Evolutionary conservation across 2,888 invertebrate genomes (phyloP).

Genomic region (Chloroclysta siterata): DNA sequence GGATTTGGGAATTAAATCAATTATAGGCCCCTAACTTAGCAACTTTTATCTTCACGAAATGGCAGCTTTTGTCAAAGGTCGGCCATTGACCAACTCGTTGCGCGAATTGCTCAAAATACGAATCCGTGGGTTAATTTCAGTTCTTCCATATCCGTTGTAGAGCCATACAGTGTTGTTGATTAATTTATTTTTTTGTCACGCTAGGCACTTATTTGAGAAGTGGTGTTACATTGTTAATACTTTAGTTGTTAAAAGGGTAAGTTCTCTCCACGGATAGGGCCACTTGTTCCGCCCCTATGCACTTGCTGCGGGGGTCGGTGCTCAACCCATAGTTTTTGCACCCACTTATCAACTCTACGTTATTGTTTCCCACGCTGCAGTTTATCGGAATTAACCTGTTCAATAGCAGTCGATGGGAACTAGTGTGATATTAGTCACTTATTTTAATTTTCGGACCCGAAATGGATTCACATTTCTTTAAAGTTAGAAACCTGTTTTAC

Average conservation of each 20-base stretch:
- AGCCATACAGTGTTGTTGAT: conserved; percentile 1
- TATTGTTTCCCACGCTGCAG: conserved; percentile 71
- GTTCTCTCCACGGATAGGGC: conserved; percentile 47
- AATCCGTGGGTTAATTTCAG: conserved; percentile 7
- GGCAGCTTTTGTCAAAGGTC: conserved; percentile 29
- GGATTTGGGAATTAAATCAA: conserved; percentile 29
- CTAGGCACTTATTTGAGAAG: conserved; percentile 9
- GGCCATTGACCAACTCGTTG: conserved; percentile 35
- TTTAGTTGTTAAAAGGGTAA: conserved; percentile 35
- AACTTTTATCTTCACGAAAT: conserved; percentile 33
- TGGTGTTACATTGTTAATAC: conserved; percentile 15
- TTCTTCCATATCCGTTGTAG: conserved; percentile 9
- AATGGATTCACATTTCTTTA: not conserved
- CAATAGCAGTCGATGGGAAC: conserved; percentile 46
- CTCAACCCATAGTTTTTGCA: conserved; percentile 75
- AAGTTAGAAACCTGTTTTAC: not conserved
- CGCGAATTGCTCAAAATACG: conserved; percentile 15
- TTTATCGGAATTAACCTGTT: conserved; percentile 62
- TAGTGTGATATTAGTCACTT: conserved; percentile 20
- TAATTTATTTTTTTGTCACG: not conserved
- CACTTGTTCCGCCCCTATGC: conserved; percentile 84
- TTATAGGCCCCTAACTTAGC: conserved; percentile 15
- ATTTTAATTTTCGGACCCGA: not conserved
- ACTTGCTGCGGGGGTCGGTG: conserved; percentile 74
- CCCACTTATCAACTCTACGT: conserved; percentile 62